phyloP scores from a whole-genome alignment of 2,797 vertebrate genomes.

The Psittacula derbiana region DNA sequence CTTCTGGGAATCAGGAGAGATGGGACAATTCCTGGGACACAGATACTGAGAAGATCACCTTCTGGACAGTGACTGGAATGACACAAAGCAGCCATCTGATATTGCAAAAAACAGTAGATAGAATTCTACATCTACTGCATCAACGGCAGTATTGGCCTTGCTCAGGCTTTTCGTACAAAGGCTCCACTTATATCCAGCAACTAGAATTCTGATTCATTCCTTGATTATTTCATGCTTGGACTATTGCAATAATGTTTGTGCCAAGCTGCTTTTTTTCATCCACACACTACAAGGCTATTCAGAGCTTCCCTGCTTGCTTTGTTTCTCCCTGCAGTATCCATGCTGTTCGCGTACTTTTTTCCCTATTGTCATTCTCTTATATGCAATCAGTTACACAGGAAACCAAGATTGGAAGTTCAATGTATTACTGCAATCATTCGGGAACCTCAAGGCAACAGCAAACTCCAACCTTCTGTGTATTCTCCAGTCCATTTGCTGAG shows the following conservation, averaged over 20 bases:
- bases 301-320: neutral
- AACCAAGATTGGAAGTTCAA: neutral
- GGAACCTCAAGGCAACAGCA: neutral
- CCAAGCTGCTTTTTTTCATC: neutral
- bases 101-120: slow-evolving; percentile 6
- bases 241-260: slow-evolving; percentile 3
- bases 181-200: neutral
- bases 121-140: neutral
- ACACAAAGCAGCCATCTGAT: neutral
- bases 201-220: neutral
- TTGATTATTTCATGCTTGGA: slow-evolving; percentile 25
- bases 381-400: neutral
- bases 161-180: neutral
- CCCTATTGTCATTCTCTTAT: neutral
- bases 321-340: neutral
- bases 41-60: neutral
- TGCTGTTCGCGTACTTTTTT: neutral
- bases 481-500: neutral
- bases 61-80: neutral
- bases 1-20: neutral
- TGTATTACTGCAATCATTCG: neutral
- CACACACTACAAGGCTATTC: neutral
- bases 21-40: neutral
- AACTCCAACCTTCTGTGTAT: neutral
- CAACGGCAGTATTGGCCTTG: neutral